Conservation (phyloP, 2,113 vertebrate species). For the Corythornis cristatus region DNA sequence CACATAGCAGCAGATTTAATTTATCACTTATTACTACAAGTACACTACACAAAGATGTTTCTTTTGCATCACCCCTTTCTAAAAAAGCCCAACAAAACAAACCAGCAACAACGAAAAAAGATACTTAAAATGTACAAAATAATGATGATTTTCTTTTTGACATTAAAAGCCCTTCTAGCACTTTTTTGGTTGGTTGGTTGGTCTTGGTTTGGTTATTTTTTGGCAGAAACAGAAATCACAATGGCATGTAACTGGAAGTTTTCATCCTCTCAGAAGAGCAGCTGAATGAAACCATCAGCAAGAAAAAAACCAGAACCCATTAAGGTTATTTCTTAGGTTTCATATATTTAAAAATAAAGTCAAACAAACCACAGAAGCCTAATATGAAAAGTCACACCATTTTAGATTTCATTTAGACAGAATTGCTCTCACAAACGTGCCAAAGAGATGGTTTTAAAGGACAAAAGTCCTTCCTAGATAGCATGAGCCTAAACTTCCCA, state of each 20-base stretch:
- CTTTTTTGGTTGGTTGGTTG: not conserved
- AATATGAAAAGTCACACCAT: not conserved
- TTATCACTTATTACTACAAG: not conserved
- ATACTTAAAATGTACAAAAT: not conserved
- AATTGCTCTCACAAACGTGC: not conserved
- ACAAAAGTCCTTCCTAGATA: not conserved
- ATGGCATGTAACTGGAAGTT: not conserved
- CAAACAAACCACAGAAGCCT: not conserved
- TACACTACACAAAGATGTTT: fast-evolving
- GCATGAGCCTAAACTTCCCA: fast-evolving
- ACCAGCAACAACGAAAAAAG: too few species aligned
- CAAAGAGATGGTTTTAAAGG: not conserved
- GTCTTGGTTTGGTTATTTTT: not conserved
- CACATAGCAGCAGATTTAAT: not conserved
- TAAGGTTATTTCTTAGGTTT: not conserved
- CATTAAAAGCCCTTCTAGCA: not conserved
- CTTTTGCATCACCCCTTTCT: not conserved
- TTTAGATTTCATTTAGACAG: not conserved
- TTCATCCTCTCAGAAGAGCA: not conserved
- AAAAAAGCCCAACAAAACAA: not conserved
- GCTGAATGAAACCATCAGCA: not conserved
- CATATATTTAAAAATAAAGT: not conserved
- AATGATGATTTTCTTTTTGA: not conserved
- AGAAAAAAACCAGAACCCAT: not conserved
- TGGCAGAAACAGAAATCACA: not conserved